Evolutionary conservation across 2,113 vertebrate species (phyloP).

Genomic region (Fulmarus glacialis): DNA sequence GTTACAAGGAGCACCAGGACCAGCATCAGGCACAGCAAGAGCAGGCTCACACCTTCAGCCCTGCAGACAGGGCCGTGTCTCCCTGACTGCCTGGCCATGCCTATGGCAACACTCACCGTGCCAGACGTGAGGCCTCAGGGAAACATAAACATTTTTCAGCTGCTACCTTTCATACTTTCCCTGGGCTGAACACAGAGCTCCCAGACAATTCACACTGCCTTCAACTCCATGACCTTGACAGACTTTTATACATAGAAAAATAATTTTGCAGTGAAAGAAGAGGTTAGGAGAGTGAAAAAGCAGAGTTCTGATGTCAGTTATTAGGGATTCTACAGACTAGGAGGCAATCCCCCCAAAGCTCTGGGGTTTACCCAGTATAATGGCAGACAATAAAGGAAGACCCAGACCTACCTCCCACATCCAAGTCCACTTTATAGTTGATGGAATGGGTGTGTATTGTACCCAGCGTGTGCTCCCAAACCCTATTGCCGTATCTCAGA

Average conservation of each 20-base stretch:
- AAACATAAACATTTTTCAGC: conserved; percentile 33
- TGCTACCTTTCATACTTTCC: conserved; percentile 21
- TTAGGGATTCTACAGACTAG: background rate
- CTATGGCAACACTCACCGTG: background rate
- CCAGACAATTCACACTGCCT: background rate
- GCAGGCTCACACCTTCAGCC: background rate
- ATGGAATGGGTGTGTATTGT: conserved; percentile 87
- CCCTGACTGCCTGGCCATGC: background rate
- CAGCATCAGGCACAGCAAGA: fast-evolving
- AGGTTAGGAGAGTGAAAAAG: background rate
- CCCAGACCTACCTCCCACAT: conserved; percentile 80
- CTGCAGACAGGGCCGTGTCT: background rate
- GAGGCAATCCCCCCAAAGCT: background rate
- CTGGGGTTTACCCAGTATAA: background rate
- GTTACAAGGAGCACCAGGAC: background rate
- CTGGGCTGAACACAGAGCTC: background rate
- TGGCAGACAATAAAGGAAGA: background rate
- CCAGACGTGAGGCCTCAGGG: conserved; percentile 17
- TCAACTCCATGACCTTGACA: background rate
- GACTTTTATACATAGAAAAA: fast-evolving
- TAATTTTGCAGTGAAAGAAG: background rate
- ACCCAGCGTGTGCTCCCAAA: conserved; percentile 83
- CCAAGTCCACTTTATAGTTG: conserved; percentile 90
- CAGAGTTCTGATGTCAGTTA: background rate
- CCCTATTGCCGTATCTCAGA: conserved; percentile 79